These are phyloP conservation scores for Caenorhabditis sp. DNA, from an alignment of 2,888 invertebrate genomes.

Conservation along the genomic window DNA sequence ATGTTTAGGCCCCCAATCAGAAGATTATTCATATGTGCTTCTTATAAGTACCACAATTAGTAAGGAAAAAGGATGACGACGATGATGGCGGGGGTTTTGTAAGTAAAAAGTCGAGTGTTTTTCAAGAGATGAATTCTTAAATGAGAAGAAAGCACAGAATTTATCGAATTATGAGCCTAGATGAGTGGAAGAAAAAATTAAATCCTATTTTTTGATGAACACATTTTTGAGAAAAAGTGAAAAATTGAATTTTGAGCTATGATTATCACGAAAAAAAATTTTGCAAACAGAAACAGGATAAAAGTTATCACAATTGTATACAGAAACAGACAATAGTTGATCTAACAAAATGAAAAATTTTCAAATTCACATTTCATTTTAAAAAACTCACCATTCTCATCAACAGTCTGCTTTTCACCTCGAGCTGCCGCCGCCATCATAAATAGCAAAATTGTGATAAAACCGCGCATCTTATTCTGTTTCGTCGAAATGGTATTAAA, in stretches of 20 bases:
- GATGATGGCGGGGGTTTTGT: neutral
- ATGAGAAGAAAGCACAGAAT: neutral
- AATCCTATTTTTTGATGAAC: neutral
- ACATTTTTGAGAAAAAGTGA: too few relatives aligned
- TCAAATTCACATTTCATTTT: neutral
- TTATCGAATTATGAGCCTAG: neutral
- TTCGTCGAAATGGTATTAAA: slow-evolving; percentile 5
- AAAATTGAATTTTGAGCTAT: slow-evolving; percentile 31
- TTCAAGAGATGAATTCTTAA: neutral
- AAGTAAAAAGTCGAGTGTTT: neutral
- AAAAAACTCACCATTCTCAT: slow-evolving; percentile 38
- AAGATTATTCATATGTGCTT: neutral
- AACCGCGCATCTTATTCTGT: neutral
- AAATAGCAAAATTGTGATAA: neutral
- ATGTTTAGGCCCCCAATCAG: neutral
- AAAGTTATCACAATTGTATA: slow-evolving; percentile 11
- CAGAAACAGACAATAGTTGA: neutral
- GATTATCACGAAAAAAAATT: slow-evolving; percentile 19
- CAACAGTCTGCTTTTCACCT: slow-evolving; percentile 19
- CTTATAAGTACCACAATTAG: neutral
- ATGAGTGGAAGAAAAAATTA: neutral
- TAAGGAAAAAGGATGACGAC: neutral
- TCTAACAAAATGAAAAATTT: neutral
- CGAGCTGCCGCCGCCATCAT: neutral
- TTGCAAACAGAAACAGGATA: slow-evolving; percentile 1